Evolutionary conservation across 2,888 invertebrate species (phyloP).

Genomic region (Acanthoscelides obtectus): DNA sequence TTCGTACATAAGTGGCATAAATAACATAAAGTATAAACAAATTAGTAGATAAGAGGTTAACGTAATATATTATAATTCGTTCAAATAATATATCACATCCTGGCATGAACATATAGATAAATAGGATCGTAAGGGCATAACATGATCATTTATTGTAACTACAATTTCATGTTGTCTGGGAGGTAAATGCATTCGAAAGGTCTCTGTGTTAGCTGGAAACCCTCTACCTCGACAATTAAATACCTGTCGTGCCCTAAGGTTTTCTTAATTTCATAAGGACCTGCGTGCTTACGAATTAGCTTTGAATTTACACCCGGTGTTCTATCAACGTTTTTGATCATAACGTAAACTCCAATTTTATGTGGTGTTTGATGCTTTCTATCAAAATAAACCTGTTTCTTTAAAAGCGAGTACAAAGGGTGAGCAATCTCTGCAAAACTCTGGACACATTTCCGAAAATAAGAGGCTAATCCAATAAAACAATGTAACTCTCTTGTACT

Average conservation of each 20-base stretch:
- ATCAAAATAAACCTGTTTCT: slow-evolving; percentile 15
- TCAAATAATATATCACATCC: background rate
- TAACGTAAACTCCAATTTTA: slow-evolving; percentile 20
- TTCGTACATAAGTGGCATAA: background rate
- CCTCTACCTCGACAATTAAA: slow-evolving; percentile 18
- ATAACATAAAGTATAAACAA: background rate
- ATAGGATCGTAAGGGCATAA: background rate
- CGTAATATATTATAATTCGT: background rate
- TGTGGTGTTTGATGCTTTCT: slow-evolving; percentile 13
- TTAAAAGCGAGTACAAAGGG: slow-evolving; percentile 24
- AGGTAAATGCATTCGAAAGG: slow-evolving; percentile 15
- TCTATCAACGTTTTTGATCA: slow-evolving; percentile 20
- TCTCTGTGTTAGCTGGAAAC: slow-evolving; percentile 20
- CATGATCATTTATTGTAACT: background rate
- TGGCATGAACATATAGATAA: background rate
- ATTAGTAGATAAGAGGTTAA: background rate
- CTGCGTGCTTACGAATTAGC: slow-evolving; percentile 23
- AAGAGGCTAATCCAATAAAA: slow-evolving; percentile 28
- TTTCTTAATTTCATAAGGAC: slow-evolving; percentile 23
- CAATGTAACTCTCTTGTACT: slow-evolving; percentile 18
- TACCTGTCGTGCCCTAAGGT: slow-evolving; percentile 27
- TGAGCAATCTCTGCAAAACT: slow-evolving; percentile 24
- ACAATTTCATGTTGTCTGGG: slow-evolving; percentile 15
- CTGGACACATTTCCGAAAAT: slow-evolving; percentile 27
- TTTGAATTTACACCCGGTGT: slow-evolving; percentile 23